Evolutionary conservation across 2,888 invertebrate genomes (phyloP).

Genomic region (Bellardia bayeri): DNA sequence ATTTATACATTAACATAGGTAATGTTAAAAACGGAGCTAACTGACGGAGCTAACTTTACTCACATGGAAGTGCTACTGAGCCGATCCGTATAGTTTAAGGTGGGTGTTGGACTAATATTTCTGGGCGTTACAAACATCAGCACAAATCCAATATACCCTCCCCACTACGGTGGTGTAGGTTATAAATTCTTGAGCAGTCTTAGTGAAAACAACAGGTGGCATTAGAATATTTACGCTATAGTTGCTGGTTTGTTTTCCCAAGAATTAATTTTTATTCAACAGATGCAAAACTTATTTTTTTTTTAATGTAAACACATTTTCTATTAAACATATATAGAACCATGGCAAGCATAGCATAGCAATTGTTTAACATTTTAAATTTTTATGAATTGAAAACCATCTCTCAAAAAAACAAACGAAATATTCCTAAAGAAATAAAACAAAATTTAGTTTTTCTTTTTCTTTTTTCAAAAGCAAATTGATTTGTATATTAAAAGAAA

Average conservation of each 20-base stretch:
- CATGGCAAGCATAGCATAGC: no score
- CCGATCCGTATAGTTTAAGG: no score
- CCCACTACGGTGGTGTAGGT: no score
- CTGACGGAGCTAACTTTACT: no score
- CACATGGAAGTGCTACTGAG: no score
- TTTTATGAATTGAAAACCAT: neutral
- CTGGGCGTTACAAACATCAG: no score
- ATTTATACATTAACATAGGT: no score
- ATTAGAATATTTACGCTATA: neutral
- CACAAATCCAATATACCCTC: no score
- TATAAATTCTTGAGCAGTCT: neutral
- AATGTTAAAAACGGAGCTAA: no score
- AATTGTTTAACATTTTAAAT: no score
- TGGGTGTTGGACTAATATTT: no score
- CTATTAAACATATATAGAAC: neutral
- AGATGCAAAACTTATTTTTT: neutral
- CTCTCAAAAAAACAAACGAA: neutral
- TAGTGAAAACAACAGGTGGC: neutral
- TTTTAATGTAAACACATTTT: constrained; percentile 2
- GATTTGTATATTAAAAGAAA: constrained; percentile 4
- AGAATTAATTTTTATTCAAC: neutral
- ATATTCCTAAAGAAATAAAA: neutral
- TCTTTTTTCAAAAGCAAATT: neutral
- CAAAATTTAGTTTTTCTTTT: neutral
- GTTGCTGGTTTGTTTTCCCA: neutral